Conservation (phyloP, 2,113 vertebrate genomes). For the Saguinus imperator region DNA sequence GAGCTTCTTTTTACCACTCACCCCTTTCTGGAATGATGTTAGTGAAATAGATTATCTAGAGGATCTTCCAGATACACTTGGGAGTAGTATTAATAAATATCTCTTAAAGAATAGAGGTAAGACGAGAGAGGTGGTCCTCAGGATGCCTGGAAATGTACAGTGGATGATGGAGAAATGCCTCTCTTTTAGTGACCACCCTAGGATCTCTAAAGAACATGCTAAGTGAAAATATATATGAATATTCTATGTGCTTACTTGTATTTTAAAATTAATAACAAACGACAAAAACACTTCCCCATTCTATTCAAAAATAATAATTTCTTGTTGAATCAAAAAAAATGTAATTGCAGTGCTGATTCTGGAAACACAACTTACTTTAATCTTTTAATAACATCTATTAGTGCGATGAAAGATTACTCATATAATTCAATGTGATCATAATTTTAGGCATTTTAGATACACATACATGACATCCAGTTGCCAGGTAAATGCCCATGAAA, state of each 20-base stretch:
- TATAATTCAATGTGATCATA: slow-evolving; percentile 28
- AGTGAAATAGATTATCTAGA: not conserved
- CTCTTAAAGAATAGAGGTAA: not conserved
- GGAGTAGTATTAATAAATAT: not conserved
- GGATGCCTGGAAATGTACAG: not conserved
- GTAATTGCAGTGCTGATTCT: not conserved
- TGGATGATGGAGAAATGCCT: not conserved
- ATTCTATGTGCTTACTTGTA: not conserved
- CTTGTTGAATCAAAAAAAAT: not conserved
- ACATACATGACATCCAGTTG: slow-evolving; percentile 6
- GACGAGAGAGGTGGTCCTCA: not conserved
- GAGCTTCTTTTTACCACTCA: not conserved
- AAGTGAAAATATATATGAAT: not conserved
- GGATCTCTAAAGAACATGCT: not conserved
- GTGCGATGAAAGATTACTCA: not conserved
- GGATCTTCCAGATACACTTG: not conserved
- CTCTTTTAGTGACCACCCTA: not conserved
- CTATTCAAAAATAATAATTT: not conserved
- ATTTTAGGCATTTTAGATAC: slow-evolving; percentile 40
- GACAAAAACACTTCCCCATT: not conserved
- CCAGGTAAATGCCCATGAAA: slow-evolving; percentile 70
- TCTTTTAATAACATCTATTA: not conserved
- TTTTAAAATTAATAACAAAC: not conserved
- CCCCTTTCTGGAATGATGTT: not conserved
- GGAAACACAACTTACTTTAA: not conserved